Conservation (phyloP, 2,797 vertebrate genomes). For the Phrynocephalus vlangalii region DNA sequence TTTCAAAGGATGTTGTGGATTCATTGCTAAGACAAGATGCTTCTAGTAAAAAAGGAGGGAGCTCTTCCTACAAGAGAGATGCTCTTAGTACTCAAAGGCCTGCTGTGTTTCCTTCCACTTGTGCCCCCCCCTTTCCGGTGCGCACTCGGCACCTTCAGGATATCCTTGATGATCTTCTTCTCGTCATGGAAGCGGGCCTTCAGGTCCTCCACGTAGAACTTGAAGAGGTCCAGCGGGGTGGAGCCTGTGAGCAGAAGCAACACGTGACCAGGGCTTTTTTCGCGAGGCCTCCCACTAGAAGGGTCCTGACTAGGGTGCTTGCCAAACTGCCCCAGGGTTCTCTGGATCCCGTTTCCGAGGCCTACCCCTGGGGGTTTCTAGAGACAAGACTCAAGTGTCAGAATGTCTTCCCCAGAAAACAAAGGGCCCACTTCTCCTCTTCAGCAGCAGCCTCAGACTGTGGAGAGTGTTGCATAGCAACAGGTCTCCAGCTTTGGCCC, state of each 20-base stretch:
- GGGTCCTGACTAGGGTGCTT: neutral
- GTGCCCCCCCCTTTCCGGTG: neutral
- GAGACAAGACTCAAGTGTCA: neutral
- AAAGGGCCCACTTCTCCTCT: neutral
- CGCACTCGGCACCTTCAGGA: constrained; percentile 73
- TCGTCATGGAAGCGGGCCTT: constrained; percentile 82
- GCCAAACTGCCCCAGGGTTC: neutral
- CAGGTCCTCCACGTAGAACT: constrained; percentile 81
- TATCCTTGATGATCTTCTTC: constrained; percentile 82
- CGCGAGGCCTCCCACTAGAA: neutral
- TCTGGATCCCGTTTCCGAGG: neutral
- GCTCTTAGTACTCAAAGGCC: neutral
- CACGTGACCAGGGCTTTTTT: constrained; percentile 58
- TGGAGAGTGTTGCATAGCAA: too few relatives aligned
- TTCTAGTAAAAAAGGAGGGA: neutral
- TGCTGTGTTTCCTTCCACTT: neutral
- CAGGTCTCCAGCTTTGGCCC: too few relatives aligned
- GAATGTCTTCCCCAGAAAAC: neutral
- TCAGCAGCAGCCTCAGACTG: too few relatives aligned
- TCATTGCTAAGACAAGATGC: neutral
- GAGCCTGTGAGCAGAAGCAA: constrained; percentile 71
- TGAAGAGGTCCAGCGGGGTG: constrained; percentile 79
- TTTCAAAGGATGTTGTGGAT: neutral
- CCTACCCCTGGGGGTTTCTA: neutral
- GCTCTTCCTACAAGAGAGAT: neutral